Conservation (phyloP, 2,888 invertebrate species). For the Heliconius aoede region DNA sequence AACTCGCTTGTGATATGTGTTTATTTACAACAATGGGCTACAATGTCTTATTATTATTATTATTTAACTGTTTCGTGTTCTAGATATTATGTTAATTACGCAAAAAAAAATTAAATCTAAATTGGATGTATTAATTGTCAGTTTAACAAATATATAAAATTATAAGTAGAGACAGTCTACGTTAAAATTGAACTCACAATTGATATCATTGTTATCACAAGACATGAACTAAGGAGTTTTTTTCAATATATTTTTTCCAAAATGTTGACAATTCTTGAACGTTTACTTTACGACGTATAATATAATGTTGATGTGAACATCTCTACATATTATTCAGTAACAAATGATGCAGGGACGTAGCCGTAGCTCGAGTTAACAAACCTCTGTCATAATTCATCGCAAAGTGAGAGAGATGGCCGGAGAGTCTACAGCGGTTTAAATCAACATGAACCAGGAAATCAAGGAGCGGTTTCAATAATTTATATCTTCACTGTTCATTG, state of each 20-base stretch:
- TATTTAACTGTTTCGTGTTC: background rate
- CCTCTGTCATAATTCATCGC: constrained; percentile 1
- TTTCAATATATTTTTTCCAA: too few relatives aligned
- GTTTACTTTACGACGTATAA: background rate
- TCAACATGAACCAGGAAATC: constrained; percentile 39
- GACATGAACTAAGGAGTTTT: background rate
- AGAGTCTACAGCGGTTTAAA: constrained; percentile 32
- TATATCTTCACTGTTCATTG: constrained; percentile 38
- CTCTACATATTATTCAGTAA: background rate
- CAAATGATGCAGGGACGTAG: background rate
- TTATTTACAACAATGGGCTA: background rate
- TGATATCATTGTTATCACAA: too few relatives aligned
- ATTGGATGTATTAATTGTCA: background rate
- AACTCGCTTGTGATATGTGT: background rate
- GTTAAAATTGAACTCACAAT: too few relatives aligned
- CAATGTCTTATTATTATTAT: too few relatives aligned
- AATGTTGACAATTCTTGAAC: background rate
- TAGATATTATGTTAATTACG: background rate
- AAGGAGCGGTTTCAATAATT: constrained; percentile 39
- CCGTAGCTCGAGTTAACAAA: constrained; percentile 9
- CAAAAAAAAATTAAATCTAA: too few relatives aligned
- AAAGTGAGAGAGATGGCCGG: constrained; percentile 18
- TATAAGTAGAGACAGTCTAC: background rate
- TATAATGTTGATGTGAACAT: background rate
- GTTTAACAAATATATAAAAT: background rate